These are phyloP conservation scores for Petrolisthes manimaculis DNA, from an alignment of 2,888 invertebrate species.

Conservation along the genomic window DNA sequence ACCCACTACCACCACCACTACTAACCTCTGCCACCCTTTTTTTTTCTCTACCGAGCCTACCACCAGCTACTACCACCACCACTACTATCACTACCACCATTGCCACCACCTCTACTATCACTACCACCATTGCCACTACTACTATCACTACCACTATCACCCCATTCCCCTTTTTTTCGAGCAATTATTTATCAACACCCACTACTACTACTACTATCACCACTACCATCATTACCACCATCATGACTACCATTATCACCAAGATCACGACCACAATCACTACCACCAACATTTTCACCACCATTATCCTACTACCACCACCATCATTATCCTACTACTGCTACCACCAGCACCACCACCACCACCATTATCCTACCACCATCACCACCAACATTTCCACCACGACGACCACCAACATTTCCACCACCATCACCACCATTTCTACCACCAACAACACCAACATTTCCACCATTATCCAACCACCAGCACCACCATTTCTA, in stretches of 20 bases:
- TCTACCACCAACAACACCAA: background rate
- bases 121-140: background rate
- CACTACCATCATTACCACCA: background rate
- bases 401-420: background rate
- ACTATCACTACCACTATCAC: background rate
- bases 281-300: background rate
- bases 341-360: background rate
- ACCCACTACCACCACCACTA: too few species aligned
- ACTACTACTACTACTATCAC: background rate
- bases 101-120: background rate
- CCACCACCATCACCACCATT: background rate
- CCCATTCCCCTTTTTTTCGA: background rate
- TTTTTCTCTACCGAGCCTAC: background rate
- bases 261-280: background rate
- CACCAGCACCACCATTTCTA: background rate
- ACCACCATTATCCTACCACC: background rate
- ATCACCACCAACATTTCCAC: slow-evolving; percentile 15
- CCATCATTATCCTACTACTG: background rate
- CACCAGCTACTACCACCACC: background rate
- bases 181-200: background rate
- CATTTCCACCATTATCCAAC: slow-evolving; percentile 5
- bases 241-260: background rate
- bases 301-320: background rate
- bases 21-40: too few species aligned
- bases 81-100: background rate